Evolutionary conservation across 2,888 invertebrate species (phyloP), one percentile per base, ranked within the genome.

Genomic region (Plemyria rubiginata): DNA sequence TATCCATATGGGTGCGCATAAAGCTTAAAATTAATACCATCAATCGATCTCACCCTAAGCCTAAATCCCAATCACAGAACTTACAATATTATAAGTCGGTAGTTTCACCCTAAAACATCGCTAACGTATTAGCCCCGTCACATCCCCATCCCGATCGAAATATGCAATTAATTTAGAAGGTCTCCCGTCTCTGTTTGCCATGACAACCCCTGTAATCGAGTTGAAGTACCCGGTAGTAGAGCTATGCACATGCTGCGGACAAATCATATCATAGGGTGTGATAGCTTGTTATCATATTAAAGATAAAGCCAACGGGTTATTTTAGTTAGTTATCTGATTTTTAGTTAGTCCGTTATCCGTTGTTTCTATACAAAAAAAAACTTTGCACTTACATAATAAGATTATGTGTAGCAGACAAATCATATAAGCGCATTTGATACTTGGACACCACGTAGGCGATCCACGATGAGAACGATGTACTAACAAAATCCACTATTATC

Each of bases 81-180:
- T 48, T 57, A 36, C 36, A 32, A 51, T 51, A 15, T 4, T 43
- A 48, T 57, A 57, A 45, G 53, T 57, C 51, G 15, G 54, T 49
- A 51, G 48, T 52, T 62, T 48, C 15, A 48, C 29, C 29, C 38
- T 12, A 45, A 62, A 62, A 55, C 50, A 61, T 32, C 36, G 49
- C 32, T 16, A 52, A 11, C 11, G 22, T 51, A 22, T 16, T 32
- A 38, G 40, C 57, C 38, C 54, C 40, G 62, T 58, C 62, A 58
- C 41, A 49, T 41, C 7, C 32, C 6, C 40, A 51, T 51, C 53
- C 49, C 41, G 32, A 55, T 55, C 55, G 75, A 77, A 79, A 78
- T 75, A 74, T 71, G 75, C 78, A 84, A 82, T 85, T 85, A 84
- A 81, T 84, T 79, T 80, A 77, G 76, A 80, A 81, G 79, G 79